Conservation (phyloP, 2,113 vertebrate genomes). For the Ceyx cyanopectus region DNA sequence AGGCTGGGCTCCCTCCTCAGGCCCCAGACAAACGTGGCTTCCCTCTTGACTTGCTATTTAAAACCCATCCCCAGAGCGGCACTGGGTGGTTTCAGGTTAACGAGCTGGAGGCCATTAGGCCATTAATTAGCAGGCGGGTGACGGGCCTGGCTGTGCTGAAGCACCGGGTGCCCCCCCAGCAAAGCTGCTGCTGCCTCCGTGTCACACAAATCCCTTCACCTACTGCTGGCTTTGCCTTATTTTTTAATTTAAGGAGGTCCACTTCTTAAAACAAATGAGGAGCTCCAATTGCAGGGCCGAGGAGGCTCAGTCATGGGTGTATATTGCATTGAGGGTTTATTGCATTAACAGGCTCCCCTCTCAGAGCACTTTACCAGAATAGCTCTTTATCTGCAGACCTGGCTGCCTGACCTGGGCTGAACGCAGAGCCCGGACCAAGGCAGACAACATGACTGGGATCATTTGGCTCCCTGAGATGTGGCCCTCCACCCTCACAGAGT, state of each 20-base stretch:
- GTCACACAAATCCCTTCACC: not conserved
- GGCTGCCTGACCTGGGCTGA: not conserved
- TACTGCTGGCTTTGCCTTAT: not conserved
- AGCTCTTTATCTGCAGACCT: conserved; percentile 40
- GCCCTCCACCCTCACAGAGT: not conserved
- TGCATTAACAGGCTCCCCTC: not conserved
- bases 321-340: not conserved
- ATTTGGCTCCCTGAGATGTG: not conserved
- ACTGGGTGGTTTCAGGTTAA: not conserved
- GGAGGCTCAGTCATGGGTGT: not conserved
- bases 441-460: not conserved
- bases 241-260: not conserved
- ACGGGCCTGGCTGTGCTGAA: not conserved
- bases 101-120: not conserved
- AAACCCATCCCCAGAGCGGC: conserved; percentile 8
- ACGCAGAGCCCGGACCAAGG: accelerated
- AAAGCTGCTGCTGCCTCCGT: not conserved
- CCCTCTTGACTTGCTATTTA: conserved; percentile 59
- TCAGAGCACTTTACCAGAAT: conserved; percentile 6
- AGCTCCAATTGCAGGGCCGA: not conserved
- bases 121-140: accelerated
- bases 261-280: not conserved
- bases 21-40: conserved; percentile 11
- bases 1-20: conserved; percentile 20
- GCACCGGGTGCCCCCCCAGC: not conserved